Base-by-base conservation (phyloP, 2,888 invertebrate genomes). In the Ochropleura leucogaster region DNA sequence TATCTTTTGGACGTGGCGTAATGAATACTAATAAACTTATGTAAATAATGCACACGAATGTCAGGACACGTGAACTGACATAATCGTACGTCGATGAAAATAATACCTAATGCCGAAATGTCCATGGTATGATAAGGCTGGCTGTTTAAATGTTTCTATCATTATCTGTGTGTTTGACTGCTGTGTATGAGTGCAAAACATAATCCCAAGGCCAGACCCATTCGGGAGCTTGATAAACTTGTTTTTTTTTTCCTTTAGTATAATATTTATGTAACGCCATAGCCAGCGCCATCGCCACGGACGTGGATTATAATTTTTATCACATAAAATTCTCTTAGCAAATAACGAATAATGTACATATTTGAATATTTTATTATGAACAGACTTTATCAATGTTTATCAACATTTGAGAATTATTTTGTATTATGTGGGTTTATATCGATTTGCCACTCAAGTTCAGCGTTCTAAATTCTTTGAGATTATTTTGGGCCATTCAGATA, bases 11-110 rank as follows among this genome's bases (percentile, higher is more conserved):
- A 46, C 68, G 55, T 57, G 49, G 63, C 20, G 59, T 51, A 44
- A 71, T 68, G 84, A 74, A 82, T 82, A 71, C 55, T 53, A 80
- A 80, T 67, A 18, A 51, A 64, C 40, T 0, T 30, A 66, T 71
- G 47, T 68, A 57, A 68, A 71, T 68, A 72, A 30, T 51, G 42
- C 49, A 46, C 4, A 68, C 49, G 65, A 30, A 53, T 82, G 76
- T 77, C 40, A 6, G 12, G 64, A 67, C 63, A 74, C 67, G 67
- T 71, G 69, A 79, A 42, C 51, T 66, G 55, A 68, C 12, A 66
- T 40, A 49, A 42, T 51, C 44, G 12, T 10, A 14, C 12, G 8
- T 46, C 16, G 47, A 68, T 65, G 40, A 67, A 69, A 72, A 83
- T 59, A 74, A 44, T 53, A 64, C 55, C 60, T 66, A 63, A 46